Evolutionary conservation across 2,888 invertebrate species (phyloP).

Genomic region (Ommatoiulus sabulosus): DNA sequence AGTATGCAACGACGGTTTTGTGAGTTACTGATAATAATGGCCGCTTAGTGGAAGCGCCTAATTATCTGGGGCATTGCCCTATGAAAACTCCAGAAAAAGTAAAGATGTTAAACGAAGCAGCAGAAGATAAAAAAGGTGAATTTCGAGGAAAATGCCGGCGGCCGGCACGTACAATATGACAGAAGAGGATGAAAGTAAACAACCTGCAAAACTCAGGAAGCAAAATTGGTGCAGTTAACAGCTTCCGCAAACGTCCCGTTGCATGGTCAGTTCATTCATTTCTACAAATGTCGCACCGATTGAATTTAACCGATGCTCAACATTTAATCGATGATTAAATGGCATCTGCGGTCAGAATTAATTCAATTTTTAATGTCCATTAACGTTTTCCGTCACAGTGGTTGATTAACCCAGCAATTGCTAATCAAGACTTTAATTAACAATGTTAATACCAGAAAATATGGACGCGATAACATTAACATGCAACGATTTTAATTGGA

Average conservation of each 20-base stretch:
- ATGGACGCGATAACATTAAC: no score
- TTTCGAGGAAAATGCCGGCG: slow-evolving; percentile 14
- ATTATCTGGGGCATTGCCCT: slow-evolving; percentile 27
- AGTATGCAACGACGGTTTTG: neutral
- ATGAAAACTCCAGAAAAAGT: slow-evolving; percentile 7
- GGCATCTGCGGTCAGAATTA: no score
- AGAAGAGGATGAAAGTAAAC: neutral
- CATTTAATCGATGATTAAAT: neutral
- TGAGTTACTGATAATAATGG: slow-evolving; percentile 18
- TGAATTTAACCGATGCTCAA: neutral
- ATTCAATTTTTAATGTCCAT: no score
- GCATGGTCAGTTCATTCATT: neutral
- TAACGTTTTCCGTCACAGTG: neutral
- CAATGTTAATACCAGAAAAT: no score
- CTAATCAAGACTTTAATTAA: no score
- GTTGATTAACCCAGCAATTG: no score
- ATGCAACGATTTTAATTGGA: no score
- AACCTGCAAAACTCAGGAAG: neutral
- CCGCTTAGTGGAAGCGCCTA: neutral
- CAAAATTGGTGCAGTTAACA: neutral
- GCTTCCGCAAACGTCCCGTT: neutral
- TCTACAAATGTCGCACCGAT: no score
- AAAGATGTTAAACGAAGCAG: neutral
- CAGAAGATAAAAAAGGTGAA: neutral
- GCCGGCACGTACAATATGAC: neutral